phyloP scores from a whole-genome alignment of 2,113 vertebrate genomes.

The Thamnaconus septentrionalis region DNA sequence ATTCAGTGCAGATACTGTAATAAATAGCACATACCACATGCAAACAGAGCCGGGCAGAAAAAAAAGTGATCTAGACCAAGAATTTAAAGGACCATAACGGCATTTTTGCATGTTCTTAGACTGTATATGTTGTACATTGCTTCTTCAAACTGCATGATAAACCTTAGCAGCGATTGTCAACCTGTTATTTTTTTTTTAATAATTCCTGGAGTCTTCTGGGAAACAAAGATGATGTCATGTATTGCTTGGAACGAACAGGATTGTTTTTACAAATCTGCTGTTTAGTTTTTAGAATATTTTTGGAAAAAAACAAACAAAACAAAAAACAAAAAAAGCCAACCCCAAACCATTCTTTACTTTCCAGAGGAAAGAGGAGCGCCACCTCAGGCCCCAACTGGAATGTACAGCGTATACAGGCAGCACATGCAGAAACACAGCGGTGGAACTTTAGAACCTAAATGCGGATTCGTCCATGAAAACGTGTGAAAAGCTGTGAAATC shows the following conservation, averaged over 20 bases:
- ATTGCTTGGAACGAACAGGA: too few species aligned
- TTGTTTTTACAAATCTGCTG: too few species aligned
- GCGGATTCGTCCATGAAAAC: conserved; percentile 10
- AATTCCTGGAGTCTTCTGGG: too few species aligned
- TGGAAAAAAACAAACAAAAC: too few species aligned
- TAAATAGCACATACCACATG: conserved; percentile 77
- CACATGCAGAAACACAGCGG: conserved; percentile 1
- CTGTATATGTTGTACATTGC: conserved; percentile 5
- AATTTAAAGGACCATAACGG: conserved; percentile 26
- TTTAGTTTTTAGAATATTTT: too few species aligned
- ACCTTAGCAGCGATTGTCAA: not conserved
- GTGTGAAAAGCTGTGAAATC: conserved; percentile 10
- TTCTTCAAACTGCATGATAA: not conserved
- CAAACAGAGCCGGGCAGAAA: conserved; percentile 59
- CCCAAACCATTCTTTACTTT: too few species aligned
- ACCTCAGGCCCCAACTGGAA: too few species aligned
- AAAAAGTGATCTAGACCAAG: conserved; percentile 6
- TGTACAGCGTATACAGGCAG: not conserved
- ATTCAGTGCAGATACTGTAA: conserved; percentile 76
- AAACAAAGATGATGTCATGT: too few species aligned
- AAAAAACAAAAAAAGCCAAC: too few species aligned
- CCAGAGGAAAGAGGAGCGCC: too few species aligned
- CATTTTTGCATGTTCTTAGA: conserved; percentile 21
- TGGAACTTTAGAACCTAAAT: conserved; percentile 8
- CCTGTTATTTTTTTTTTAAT: too few species aligned